Evolutionary conservation across 2,797 vertebrate genomes (phyloP).

Genomic region (Morelia viridis): DNA sequence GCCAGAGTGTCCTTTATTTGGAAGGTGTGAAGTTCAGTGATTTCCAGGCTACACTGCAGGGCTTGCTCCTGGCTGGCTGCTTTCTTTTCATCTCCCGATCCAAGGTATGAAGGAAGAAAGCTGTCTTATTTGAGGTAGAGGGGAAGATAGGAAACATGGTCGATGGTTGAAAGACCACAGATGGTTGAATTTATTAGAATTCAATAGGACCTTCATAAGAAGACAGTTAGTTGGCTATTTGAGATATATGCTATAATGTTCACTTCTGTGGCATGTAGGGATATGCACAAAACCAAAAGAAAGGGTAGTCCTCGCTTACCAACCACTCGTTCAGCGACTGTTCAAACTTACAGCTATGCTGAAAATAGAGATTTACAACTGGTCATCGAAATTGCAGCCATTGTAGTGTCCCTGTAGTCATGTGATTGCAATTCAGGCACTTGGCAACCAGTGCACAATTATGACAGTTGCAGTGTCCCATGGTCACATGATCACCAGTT

Average conservation of each 20-base stretch:
- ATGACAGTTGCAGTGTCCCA: background rate
- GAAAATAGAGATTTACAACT: too few relatives aligned
- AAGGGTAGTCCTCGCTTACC: background rate
- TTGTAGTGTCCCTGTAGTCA: background rate
- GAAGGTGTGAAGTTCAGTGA: constrained; percentile 98
- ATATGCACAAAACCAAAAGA: background rate
- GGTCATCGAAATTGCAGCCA: background rate
- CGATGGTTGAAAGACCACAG: background rate
- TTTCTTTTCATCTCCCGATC: constrained; percentile 98
- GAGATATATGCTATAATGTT: background rate
- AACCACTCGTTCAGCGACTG: background rate
- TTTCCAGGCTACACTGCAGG: constrained; percentile 95
- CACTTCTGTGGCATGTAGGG: background rate
- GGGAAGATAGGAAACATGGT: background rate
- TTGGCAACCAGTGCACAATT: background rate
- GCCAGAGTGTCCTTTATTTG: constrained; percentile 96
- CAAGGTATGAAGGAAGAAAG: constrained; percentile 79
- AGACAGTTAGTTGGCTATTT: background rate
- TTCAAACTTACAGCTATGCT: too few relatives aligned
- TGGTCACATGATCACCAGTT: background rate
- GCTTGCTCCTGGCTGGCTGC: constrained; percentile 92
- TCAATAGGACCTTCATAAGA: background rate
- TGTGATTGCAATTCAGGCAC: background rate
- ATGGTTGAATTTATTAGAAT: background rate
- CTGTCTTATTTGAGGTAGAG: too few relatives aligned